These are phyloP conservation scores for Polyommatus icarus DNA, from an alignment of 2,888 invertebrate genomes.

Conservation along the genomic window DNA sequence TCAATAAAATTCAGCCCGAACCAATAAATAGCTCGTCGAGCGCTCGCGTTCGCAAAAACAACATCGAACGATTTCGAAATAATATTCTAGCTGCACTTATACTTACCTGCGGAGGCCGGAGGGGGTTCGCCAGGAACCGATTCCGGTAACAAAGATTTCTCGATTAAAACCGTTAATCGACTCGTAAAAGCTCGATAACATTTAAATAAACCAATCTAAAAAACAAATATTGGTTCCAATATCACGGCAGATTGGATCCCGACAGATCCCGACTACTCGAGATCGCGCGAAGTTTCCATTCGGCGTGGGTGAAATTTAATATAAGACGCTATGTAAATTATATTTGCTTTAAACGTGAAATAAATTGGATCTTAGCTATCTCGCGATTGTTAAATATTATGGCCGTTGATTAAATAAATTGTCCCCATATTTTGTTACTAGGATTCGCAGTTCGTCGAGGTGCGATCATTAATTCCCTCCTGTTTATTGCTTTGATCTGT, in stretches of 20 bases:
- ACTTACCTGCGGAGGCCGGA: not conserved
- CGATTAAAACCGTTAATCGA: conserved; percentile 28
- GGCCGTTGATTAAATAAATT: conserved; percentile 29
- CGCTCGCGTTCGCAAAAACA: conserved; percentile 3
- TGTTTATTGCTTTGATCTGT: not conserved
- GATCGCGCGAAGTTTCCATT: conserved; percentile 32
- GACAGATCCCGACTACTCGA: conserved; percentile 32
- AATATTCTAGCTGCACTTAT: not conserved
- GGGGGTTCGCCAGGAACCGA: not conserved
- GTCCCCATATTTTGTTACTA: not conserved
- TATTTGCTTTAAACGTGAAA: conserved; percentile 30
- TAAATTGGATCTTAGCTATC: conserved; percentile 32
- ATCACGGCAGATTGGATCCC: conserved; percentile 33
- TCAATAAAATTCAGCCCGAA: conserved; percentile 27
- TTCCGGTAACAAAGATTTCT: conserved; percentile 28
- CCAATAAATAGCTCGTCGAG: conserved; percentile 16
- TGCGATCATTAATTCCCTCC: not conserved
- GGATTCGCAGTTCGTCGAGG: not conserved
- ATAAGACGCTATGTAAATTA: conserved; percentile 34
- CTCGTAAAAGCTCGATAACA: conserved; percentile 31
- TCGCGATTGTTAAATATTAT: conserved; percentile 31
- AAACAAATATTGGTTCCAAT: conserved; percentile 35
- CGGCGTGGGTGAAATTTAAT: conserved; percentile 31
- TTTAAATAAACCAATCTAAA: conserved; percentile 34
- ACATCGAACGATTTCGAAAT: conserved; percentile 9